Evolutionary conservation across 2,113 vertebrate species (phyloP).

Genomic region (Redunca redunca): DNA sequence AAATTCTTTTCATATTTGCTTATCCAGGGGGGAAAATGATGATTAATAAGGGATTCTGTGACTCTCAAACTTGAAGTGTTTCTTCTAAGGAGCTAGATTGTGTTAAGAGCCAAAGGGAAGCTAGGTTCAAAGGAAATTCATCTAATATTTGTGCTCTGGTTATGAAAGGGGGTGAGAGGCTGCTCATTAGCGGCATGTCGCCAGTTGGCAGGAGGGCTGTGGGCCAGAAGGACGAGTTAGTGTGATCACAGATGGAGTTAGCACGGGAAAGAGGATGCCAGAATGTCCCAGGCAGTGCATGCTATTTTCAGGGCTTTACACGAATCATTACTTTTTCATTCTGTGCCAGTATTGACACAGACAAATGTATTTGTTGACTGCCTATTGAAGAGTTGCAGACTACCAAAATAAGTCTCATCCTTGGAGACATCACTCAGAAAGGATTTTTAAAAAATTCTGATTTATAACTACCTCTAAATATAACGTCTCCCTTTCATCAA

Average conservation of each 20-base stretch:
- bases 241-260: constrained; percentile 61
- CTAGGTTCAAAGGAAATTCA: constrained; percentile 74
- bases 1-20: constrained; percentile 43
- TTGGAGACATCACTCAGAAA: background rate
- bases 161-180: constrained; percentile 24
- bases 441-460: background rate
- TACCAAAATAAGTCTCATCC: background rate
- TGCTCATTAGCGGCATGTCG: constrained; percentile 13
- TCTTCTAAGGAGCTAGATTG: constrained; percentile 32
- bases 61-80: constrained; percentile 7
- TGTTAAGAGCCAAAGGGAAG: constrained; percentile 48
- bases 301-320: constrained; percentile 60
- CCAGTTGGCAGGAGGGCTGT: constrained; percentile 62
- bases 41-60: constrained; percentile 61
- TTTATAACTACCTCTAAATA: background rate
- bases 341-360: constrained; percentile 26
- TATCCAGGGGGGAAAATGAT: background rate
- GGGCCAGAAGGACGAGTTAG: constrained; percentile 37
- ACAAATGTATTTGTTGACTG: background rate
- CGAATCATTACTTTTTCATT: constrained; percentile 50
- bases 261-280: constrained; percentile 21
- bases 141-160: constrained; percentile 61
- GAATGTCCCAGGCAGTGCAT: background rate
- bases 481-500: background rate
- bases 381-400: background rate